Evolutionary conservation across 2,797 vertebrate genomes (phyloP).

Genomic region (Cercopithecus diana): DNA sequence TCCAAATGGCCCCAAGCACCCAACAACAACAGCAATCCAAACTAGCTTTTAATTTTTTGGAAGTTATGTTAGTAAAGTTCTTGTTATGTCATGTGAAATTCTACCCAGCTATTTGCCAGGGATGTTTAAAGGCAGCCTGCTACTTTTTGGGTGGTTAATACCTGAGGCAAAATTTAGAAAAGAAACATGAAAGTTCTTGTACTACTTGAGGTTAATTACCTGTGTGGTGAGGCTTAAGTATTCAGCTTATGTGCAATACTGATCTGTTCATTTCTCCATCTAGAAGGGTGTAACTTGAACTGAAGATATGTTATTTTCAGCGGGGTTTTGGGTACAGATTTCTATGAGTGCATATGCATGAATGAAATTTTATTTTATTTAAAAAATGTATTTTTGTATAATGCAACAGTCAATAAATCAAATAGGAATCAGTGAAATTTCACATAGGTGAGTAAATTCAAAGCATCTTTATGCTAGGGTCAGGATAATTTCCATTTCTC

Average conservation of each 20-base stretch:
- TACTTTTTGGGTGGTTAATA: conserved; percentile 67
- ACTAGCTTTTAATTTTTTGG: conserved; percentile 67
- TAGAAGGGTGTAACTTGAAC: conserved; percentile 2
- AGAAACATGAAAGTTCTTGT: conserved; percentile 69
- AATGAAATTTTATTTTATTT: conserved; percentile 12
- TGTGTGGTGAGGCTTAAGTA: conserved; percentile 49
- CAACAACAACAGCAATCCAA: conserved; percentile 34
- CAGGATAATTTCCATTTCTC: conserved; percentile 20
- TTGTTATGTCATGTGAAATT: conserved; percentile 66
- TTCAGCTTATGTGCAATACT: background rate
- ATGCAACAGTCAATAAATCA: conserved; percentile 26
- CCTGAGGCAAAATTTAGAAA: conserved; percentile 63
- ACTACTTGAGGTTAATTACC: conserved; percentile 68
- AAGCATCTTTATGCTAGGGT: background rate
- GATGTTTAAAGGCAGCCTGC: conserved; percentile 44
- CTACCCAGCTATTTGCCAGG: conserved; percentile 52
- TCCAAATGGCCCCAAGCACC: conserved; percentile 56
- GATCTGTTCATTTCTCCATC: conserved; percentile 19
- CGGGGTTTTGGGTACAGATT: background rate
- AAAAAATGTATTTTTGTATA: conserved; percentile 13
- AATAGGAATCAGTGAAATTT: conserved; percentile 31
- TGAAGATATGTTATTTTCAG: background rate
- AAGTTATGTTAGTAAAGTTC: conserved; percentile 40
- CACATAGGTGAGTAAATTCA: background rate
- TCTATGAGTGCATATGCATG: background rate